Percentiles rank a stretch among this genome's conserved stretches.
Evolutionary conservation across 1,140 invertebrate species (phyloP).

Genomic region (Solenopsis invicta): DNA sequence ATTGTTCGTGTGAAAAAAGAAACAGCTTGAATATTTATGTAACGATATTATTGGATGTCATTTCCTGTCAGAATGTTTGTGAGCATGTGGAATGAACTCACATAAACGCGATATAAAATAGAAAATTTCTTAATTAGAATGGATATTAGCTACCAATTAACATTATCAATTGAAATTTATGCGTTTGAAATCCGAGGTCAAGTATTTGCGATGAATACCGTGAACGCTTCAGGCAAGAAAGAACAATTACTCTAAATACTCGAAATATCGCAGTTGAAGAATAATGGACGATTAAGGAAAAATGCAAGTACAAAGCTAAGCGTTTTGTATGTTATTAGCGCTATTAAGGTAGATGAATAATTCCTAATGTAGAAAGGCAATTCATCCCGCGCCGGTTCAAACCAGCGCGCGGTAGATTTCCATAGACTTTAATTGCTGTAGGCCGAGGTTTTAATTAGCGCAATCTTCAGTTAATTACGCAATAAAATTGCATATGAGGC

Average conservation of each 20-base stretch:
- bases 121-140: not conserved
- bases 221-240: not conserved
- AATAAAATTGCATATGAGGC: slow-evolving; percentile 13
- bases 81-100: not conserved
- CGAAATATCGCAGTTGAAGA: not conserved
- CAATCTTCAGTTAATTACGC: slow-evolving; percentile 42
- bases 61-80: not conserved
- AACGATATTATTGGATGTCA: not conserved
- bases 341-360: slow-evolving; percentile 12
- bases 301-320: not conserved
- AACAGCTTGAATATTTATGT: not conserved
- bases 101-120: not conserved
- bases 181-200: not conserved
- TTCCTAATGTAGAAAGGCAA: slow-evolving; percentile 1
- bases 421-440: slow-evolving; percentile 14
- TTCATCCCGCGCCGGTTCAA: not conserved
- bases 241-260: not conserved
- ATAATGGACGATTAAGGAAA: slow-evolving; percentile 1
- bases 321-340: slow-evolving; percentile 13
- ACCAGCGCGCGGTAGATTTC: slow-evolving; percentile 3
- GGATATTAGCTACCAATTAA: not conserved
- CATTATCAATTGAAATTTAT: not conserved
- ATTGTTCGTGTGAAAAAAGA: not conserved
- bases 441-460: not conserved
- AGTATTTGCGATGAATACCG: not conserved